These are phyloP conservation scores for Okapia johnstoni DNA, from an alignment of 2,113 vertebrate genomes.

Conservation along the genomic window DNA sequence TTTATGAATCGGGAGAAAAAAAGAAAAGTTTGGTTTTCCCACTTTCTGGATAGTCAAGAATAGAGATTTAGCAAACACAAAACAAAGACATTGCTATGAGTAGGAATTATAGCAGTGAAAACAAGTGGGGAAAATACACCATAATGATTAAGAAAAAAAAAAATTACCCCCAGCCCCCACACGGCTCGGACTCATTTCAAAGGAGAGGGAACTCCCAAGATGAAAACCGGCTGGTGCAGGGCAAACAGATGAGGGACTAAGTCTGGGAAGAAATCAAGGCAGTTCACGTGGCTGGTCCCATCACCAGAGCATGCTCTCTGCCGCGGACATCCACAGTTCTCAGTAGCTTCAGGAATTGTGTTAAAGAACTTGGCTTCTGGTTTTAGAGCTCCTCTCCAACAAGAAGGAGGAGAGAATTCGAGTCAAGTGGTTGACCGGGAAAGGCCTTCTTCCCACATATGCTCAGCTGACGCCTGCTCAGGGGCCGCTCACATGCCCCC, in stretches of 20 bases:
- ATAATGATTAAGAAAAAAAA: not conserved
- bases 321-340: not conserved
- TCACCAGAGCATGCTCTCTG: fast-evolving
- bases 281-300: not conserved
- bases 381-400: not conserved
- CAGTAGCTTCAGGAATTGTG: not conserved
- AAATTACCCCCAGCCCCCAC: not conserved
- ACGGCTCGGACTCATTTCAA: not conserved
- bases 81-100: not conserved
- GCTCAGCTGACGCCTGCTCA: not conserved
- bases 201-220: not conserved
- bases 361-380: not conserved
- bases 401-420: not conserved
- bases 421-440: not conserved
- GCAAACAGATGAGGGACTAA: not conserved
- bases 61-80: not conserved
- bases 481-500: not conserved
- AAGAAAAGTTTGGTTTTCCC: not conserved
- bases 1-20: not conserved
- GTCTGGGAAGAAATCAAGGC: not conserved
- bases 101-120: not conserved
- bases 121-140: not conserved
- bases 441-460: not conserved
- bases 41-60: not conserved
- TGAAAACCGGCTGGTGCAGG: not conserved